A percentile compares a stretch with the other conserved stretches of the same genome.
phyloP scores from a whole-genome alignment of 2,797 vertebrate genomes.

The Myripristis murdjan region DNA sequence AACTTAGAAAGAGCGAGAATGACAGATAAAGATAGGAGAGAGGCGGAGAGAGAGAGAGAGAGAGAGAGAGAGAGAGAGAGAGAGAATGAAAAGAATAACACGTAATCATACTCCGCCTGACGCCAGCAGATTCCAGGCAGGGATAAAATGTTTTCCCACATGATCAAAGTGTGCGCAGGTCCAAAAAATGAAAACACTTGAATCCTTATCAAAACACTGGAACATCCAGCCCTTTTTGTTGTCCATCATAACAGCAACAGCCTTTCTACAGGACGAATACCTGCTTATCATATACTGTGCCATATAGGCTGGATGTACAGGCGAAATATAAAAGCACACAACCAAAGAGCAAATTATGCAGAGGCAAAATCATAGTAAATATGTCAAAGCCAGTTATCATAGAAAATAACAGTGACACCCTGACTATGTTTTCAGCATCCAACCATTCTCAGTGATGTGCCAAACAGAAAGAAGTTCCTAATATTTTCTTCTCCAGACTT shows the following conservation, averaged over 20 bases:
- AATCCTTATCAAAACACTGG: conserved; percentile 62
- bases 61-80: conserved; percentile 14
- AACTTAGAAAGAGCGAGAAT: background rate
- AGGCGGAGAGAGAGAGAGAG: conserved; percentile 20
- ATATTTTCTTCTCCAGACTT: background rate
- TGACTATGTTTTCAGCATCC: background rate
- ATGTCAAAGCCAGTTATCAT: background rate
- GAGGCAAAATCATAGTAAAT: background rate
- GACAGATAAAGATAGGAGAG: conserved; percentile 29
- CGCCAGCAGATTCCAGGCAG: conserved; percentile 56
- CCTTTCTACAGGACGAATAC: background rate
- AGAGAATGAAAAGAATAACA: conserved; percentile 21
- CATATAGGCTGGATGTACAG: background rate
- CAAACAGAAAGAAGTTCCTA: background rate
- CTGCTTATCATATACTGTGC: conserved; percentile 1
- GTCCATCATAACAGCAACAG: conserved; percentile 13
- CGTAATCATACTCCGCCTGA: conserved; percentile 51
- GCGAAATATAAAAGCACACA: background rate
- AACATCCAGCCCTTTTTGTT: conserved; percentile 41
- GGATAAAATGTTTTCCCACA: conserved; percentile 51
- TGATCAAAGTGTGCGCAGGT: conserved; percentile 61
- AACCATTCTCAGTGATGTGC: background rate
- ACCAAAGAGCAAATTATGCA: background rate
- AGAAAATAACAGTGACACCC: too few relatives aligned
- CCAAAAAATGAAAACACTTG: conserved; percentile 58